Conservation (phyloP, 2,797 vertebrate species). For the Ctenochaetus hawaiiensis region DNA sequence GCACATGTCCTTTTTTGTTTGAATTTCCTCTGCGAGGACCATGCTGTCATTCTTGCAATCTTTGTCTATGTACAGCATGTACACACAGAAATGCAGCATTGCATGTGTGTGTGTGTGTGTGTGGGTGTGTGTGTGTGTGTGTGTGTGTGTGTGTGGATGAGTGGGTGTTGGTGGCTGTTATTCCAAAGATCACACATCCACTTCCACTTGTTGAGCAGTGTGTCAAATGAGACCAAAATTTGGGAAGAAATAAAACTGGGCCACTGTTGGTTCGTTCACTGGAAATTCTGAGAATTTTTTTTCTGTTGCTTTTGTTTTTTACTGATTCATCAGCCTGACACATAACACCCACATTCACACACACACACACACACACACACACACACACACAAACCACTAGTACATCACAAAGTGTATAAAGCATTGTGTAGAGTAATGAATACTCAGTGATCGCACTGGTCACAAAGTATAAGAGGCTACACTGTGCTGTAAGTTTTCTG, state of each 20-base stretch:
- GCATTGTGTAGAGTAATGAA: conserved; percentile 57
- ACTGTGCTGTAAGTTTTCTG: conserved; percentile 46
- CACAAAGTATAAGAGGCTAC: conserved; percentile 52
- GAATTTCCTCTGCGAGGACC: not conserved
- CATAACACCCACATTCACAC: not conserved
- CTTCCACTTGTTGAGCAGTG: conserved; percentile 34
- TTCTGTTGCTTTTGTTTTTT: conserved; percentile 23
- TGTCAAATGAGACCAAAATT: conserved; percentile 27
- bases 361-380: not conserved
- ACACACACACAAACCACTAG: not conserved
- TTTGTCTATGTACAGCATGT: conserved; percentile 24
- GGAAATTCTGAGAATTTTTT: conserved; percentile 44
- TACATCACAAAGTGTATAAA: conserved; percentile 36
- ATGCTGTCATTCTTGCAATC: conserved; percentile 31
- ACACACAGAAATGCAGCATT: conserved; percentile 8
- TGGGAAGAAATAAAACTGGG: conserved; percentile 2
- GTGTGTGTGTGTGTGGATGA: too few relatives aligned
- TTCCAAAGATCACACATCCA: conserved; percentile 18
- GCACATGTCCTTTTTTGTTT: conserved; percentile 9
- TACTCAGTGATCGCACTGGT: conserved; percentile 30
- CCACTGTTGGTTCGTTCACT: conserved; percentile 24
- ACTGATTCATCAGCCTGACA: conserved; percentile 49
- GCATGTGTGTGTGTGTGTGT: not conserved
- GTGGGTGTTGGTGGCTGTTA: not conserved
- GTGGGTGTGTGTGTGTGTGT: not conserved